Conservation (phyloP, 2,113 vertebrate species). For the Labrus mixtus region DNA sequence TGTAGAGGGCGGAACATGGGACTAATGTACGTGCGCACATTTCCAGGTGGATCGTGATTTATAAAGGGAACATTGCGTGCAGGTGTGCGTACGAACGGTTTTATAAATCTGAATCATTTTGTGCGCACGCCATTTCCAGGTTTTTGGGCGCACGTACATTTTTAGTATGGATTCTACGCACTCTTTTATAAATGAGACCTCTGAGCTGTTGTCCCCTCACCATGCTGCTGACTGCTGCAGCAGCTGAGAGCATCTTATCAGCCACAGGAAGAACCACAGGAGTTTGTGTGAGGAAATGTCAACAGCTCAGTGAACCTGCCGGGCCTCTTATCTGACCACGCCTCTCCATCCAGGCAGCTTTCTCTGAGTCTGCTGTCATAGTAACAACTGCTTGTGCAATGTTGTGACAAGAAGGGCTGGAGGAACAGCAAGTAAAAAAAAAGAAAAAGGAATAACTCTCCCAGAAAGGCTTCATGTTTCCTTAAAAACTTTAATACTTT, state of each 20-base stretch:
- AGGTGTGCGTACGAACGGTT: no score
- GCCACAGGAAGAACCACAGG: constrained; percentile 74
- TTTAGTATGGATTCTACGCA: no score
- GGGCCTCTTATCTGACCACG: constrained; percentile 69
- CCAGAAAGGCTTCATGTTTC: constrained; percentile 40
- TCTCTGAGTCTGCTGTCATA: constrained; percentile 57
- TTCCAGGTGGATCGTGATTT: no score
- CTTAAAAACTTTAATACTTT: constrained; percentile 46
- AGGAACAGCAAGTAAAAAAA: constrained; percentile 50
- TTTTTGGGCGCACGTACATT: no score
- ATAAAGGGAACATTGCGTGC: no score
- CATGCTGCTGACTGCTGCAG: constrained; percentile 51
- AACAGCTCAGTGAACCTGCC: constrained; percentile 79
- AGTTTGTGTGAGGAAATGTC: constrained; percentile 78
- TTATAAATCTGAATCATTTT: no score
- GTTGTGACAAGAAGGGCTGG: constrained; percentile 57
- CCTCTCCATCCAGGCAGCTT: constrained; percentile 56
- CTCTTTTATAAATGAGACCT: no score
- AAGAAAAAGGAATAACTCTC: background rate
- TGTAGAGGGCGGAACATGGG: no score
- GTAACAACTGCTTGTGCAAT: constrained; percentile 46
- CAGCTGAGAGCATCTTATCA: constrained; percentile 82
- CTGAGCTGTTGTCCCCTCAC: constrained; percentile 65
- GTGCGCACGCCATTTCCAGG: no score
- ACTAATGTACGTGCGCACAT: no score